Base-by-base conservation (phyloP, 2,888 invertebrate genomes). In the Agrilus biguttatus region DNA sequence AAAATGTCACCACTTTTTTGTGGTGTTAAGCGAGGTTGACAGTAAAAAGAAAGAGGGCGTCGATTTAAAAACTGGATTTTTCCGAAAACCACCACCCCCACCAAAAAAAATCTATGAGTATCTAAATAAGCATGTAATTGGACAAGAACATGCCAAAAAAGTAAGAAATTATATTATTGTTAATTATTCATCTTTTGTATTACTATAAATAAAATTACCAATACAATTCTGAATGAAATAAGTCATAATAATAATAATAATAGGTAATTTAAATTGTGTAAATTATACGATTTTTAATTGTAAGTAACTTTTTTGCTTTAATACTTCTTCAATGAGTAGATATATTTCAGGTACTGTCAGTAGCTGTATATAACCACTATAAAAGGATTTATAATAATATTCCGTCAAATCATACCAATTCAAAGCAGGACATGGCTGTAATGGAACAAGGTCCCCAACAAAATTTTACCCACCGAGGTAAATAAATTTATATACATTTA, bases 351-450 rank as follows among this genome's bases (percentile, higher is more conserved):
- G 95, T 96, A 34, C 71, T 98, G 33, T 84, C 96, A 0, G 97
- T 97, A 33, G 96, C 97, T 10, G 97, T 98, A 1, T 98, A 98
- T 71, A 96, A 97, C 70, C 98, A 98, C 65, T 98, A 97, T 69
- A 96, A 97, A 70, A 74, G 97, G 56, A 91, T 98, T 59, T 89
- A 88, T 66, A 92, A 96, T 67, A 96, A 96, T 69, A 74, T 88
- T 46, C 82, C 80, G 36, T 68, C 65, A 47, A 55, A 57, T 60
- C 65, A 50, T 33, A 56, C 48, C 36, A 55, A 49, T 43, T 37
- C 55, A 34, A 55, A 70, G 33, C 69, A 69, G 49, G 71, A 71
- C 51, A 65, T 68, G 55, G 67, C 69, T 42, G 66, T 77, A 47
- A 70, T 75, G 49, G 78, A 79, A 53, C 82, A 81, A 53, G 78